A percentile compares a stretch with the other conserved stretches of the same genome.
Conservation (phyloP, 2,888 invertebrate species). For the Ornithoptera alexandrae region DNA sequence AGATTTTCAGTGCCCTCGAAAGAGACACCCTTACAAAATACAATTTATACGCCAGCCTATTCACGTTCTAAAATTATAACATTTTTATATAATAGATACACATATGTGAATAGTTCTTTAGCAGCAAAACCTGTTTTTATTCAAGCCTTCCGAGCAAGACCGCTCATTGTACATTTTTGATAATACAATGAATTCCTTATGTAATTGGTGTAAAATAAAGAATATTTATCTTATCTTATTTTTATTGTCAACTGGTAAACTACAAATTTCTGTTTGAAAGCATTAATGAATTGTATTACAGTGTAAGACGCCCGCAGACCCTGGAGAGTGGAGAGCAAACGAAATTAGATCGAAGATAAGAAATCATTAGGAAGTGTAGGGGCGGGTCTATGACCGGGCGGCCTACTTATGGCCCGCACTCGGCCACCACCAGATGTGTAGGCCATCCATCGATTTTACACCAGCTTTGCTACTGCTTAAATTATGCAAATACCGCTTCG, state of each 20-base stretch:
- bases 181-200: background rate
- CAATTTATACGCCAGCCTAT: slow-evolving; percentile 1
- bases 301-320: slow-evolving; percentile 4
- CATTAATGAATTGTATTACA: slow-evolving; percentile 3
- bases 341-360: slow-evolving; percentile 32
- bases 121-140: background rate
- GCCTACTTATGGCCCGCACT: slow-evolving; percentile 34
- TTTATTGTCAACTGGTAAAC: no score
- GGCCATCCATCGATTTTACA: slow-evolving; percentile 25
- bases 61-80: slow-evolving; percentile 4
- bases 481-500: slow-evolving; percentile 20
- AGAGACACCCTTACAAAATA: background rate
- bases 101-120: background rate
- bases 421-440: slow-evolving; percentile 24
- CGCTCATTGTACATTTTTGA: no score
- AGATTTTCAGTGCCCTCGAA: slow-evolving; percentile 13
- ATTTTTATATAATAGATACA: background rate
- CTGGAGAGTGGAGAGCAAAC: slow-evolving; percentile 17
- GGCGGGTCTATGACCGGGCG: slow-evolving; percentile 35
- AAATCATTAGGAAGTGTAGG: slow-evolving; percentile 35
- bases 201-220: no score
- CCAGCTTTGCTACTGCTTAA: slow-evolving; percentile 16
- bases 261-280: background rate
- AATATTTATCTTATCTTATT: no score
- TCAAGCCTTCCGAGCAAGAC: background rate